phyloP scores from a whole-genome alignment of 2,888 invertebrate genomes.

The Epistrophella euchroma region DNA sequence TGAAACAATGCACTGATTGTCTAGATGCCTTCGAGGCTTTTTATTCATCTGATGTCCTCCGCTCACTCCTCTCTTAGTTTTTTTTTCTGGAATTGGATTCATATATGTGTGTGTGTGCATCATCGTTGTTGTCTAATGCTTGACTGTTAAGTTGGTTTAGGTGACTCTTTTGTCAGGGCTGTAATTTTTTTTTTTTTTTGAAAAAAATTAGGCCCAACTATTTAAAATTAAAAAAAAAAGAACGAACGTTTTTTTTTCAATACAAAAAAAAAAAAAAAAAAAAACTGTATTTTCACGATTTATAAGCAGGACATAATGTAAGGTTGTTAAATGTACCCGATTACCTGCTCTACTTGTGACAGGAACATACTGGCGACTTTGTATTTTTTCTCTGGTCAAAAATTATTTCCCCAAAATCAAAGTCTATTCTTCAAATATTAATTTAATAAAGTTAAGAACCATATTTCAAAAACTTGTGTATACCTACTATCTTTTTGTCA shows the following conservation, averaged over 20 bases:
- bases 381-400: no score
- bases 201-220: background rate
- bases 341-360: background rate
- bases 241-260: no score
- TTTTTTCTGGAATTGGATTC: conserved; percentile 27
- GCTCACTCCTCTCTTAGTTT: conserved; percentile 2
- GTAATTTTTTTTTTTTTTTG: background rate
- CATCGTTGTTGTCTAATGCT: conserved; percentile 46
- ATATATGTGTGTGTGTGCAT: conserved; percentile 35
- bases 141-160: conserved; percentile 49
- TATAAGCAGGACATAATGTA: background rate
- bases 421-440: no score
- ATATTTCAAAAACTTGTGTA: background rate
- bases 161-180: background rate
- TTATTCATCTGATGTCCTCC: conserved; percentile 51
- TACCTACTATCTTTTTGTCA: no score
- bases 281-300: no score
- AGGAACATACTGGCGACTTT: no score
- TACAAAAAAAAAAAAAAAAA: no score
- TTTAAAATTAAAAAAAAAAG: background rate
- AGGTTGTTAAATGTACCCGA: background rate
- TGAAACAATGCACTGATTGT: conserved; percentile 74
- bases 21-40: conserved; percentile 66
- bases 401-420: no score
- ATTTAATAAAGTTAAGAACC: no score